Conservation (phyloP, 2,113 vertebrate genomes). For the Epinephelus moara region DNA sequence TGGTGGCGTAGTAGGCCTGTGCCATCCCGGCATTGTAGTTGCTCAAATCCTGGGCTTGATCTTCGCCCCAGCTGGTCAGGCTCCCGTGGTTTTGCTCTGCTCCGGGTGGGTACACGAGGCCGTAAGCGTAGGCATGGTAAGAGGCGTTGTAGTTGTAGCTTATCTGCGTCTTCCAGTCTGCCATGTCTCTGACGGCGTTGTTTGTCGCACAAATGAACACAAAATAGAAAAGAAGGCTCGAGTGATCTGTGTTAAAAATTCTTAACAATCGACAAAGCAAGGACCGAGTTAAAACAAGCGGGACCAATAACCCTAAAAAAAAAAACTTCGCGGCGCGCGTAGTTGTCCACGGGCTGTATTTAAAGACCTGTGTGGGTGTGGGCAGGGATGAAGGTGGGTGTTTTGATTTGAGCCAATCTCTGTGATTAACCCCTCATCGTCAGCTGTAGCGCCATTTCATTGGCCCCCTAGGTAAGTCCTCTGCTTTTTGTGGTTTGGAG, state of each 20-base stretch:
- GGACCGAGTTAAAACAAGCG: neutral
- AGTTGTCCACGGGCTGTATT: neutral
- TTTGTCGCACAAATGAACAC: neutral
- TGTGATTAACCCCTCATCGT: no score
- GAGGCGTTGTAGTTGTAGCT: slow-evolving; percentile 78
- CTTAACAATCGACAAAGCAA: slow-evolving; percentile 4
- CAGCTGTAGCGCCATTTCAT: neutral
- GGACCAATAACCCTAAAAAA: neutral
- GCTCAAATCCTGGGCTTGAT: slow-evolving; percentile 21
- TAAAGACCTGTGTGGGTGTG: slow-evolving; percentile 57
- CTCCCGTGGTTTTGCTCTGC: slow-evolving; percentile 69
- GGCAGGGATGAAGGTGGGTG: neutral
- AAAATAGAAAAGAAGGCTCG: neutral
- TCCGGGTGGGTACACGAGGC: slow-evolving; percentile 74
- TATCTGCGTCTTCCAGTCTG: slow-evolving; percentile 82
- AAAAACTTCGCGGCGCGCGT: neutral
- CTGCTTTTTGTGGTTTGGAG: no score
- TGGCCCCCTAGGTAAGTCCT: neutral
- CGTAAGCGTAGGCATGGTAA: slow-evolving; percentile 80
- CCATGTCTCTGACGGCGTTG: slow-evolving; percentile 59
- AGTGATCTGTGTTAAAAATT: neutral
- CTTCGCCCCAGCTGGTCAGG: slow-evolving; percentile 62
- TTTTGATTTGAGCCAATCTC: slow-evolving; percentile 58
- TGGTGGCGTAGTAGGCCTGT: slow-evolving; percentile 55
- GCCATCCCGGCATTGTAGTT: slow-evolving; percentile 55